Base-by-base conservation (phyloP, 2,797 vertebrate species). In the Dermochelys coriacea region DNA sequence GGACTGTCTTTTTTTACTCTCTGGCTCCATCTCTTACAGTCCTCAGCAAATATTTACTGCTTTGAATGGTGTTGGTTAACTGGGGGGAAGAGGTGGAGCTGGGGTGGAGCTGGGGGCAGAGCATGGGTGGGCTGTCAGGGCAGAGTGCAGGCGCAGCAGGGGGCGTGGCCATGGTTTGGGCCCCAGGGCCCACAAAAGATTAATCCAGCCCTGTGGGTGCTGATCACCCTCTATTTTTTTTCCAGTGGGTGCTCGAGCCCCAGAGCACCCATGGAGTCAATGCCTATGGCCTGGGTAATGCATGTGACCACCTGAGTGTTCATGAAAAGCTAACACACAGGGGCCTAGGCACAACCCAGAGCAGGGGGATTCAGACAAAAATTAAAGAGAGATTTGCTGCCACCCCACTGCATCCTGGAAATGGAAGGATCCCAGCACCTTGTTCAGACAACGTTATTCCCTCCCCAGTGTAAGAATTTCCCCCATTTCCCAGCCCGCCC, bases 401-500 rank as follows among this genome's bases (percentile, higher is more conserved):
- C 68, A 14, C 27, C 71, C 55, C 80, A 71, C 19, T 61, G 6
- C 47, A 16, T 61, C 57, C 37, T 12, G 74, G 45, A 31, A 15
- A 47, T 71, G n/a, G 51, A 19, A 6, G 2, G 25, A 57, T 34
- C 52, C 74, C 64, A 84, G 49, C 25, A 55, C 12, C 84, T 88
- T 45, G 41, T 74, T n/a, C 18, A n/a, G 19, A n/a, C 50, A 18
- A 84, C 55, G 49, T 83, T n/a, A 15, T 89, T 68, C 77, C 47
- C 10, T 71, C 34, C 50, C 27, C 49, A 9, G 11, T 34, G 37
- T 45, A 12, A 75, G 71, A 41, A 75, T 52, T 85, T n/a, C 50
- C 50, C 29, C 85, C 31, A 68, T 41, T 45, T n/a, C 6, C 34
- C 27, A 5, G n/a, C 31, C 12, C 5, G 0, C 0, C 0, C 51